phyloP scores from a whole-genome alignment of 2,113 vertebrate species.

The Egretta garzetta region DNA sequence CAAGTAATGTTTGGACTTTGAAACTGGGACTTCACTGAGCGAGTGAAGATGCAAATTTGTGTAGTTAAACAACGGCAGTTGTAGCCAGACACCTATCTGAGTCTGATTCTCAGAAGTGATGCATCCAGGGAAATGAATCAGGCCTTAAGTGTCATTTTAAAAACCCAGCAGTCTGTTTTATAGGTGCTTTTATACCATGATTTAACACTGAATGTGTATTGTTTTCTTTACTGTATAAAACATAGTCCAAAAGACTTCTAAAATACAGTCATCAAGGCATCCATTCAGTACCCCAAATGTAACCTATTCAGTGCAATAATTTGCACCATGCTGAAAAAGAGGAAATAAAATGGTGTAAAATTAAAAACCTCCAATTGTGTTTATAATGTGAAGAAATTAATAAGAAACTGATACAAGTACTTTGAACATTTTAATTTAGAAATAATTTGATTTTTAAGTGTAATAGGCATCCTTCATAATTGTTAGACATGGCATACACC shows the following conservation, averaged over 20 bases:
- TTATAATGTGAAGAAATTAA: neutral
- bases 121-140: slow-evolving; percentile 15
- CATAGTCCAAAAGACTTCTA: neutral
- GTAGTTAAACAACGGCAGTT: neutral
- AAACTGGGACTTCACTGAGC: neutral
- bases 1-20: neutral
- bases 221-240: slow-evolving; percentile 38
- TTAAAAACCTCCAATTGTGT: neutral
- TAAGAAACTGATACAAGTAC: neutral
- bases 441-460: neutral
- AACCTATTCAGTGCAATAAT: neutral
- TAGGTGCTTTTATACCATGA: slow-evolving; percentile 33
- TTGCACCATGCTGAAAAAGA: neutral
- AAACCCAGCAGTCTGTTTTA: slow-evolving; percentile 26
- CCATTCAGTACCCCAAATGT: neutral
- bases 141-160: neutral
- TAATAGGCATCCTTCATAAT: neutral
- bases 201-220: slow-evolving; percentile 25
- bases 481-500: neutral
- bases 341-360: neutral
- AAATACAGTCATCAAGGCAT: neutral
- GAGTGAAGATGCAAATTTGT: neutral
- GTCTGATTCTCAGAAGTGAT: neutral
- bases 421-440: neutral
- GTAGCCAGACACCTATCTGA: neutral